phyloP scores from a whole-genome alignment of 2,113 vertebrate species.

The Perca schrenkii region DNA sequence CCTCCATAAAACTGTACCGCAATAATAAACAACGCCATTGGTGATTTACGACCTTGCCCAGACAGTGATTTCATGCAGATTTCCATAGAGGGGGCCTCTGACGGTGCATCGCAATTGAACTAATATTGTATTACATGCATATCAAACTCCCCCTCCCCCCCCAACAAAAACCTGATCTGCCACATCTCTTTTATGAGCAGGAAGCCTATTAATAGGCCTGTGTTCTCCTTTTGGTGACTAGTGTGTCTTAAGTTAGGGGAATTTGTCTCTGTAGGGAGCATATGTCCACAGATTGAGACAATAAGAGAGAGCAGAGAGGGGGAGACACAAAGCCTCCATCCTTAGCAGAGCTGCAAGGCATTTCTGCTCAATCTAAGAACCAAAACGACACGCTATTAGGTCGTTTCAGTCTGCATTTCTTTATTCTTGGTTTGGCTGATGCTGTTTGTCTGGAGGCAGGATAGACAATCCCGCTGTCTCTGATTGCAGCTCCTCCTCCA shows the following conservation, averaged over 20 bases:
- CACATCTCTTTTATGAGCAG: slow-evolving; percentile 81
- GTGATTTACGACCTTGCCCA: slow-evolving; percentile 86
- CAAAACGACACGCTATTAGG: slow-evolving; percentile 44
- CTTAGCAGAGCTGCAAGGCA: slow-evolving; percentile 16
- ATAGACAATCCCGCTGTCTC: slow-evolving; percentile 46
- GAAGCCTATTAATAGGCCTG: slow-evolving; percentile 85
- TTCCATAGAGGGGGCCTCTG: slow-evolving; percentile 80
- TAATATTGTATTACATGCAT: slow-evolving; percentile 87
- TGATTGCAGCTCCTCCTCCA: slow-evolving; percentile 60
- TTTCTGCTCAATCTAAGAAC: slow-evolving; percentile 54
- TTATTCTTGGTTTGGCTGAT: slow-evolving; percentile 59
- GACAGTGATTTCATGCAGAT: slow-evolving; percentile 90
- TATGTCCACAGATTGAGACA: slow-evolving; percentile 72
- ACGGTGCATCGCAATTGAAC: slow-evolving; percentile 84
- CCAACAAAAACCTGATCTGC: slow-evolving; percentile 82
- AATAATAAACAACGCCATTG: slow-evolving; percentile 81
- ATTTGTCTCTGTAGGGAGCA: slow-evolving; percentile 73
- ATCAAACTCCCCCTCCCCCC: slow-evolving; percentile 80
- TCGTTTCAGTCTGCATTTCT: slow-evolving; percentile 26
- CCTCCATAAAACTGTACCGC: slow-evolving; percentile 77
- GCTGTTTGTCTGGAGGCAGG: slow-evolving; percentile 56
- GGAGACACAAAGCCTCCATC: slow-evolving; percentile 29
- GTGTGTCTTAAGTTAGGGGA: slow-evolving; percentile 79
- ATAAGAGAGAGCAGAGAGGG: slow-evolving; percentile 31
- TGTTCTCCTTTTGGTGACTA: slow-evolving; percentile 81